Base-by-base conservation (phyloP, 2,113 vertebrate genomes). In the Mola mola region DNA sequence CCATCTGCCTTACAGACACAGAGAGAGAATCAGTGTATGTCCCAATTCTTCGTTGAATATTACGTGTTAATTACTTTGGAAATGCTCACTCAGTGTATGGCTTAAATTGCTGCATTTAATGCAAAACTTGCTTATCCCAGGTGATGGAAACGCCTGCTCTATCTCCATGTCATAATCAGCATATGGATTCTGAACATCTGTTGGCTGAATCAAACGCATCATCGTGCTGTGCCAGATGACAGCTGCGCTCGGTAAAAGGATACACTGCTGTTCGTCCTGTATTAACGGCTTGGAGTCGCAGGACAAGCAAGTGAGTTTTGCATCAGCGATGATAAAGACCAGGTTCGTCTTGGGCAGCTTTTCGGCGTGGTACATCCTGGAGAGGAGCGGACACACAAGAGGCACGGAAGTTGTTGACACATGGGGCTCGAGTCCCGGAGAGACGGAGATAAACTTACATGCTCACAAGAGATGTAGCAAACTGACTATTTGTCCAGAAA, bases 341-440 rank as follows among this genome's bases (percentile, higher is more conserved):
- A 98, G 90, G 87, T 98, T 98, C 44, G 96, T 98, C 65, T 95
- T 94, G 79, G 92, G 92, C 83, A 98, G 92, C 80, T 96, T 98
- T 88, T 98, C 95, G 38, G 93, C 95, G 25, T 94, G 92, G 85
- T 94, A 98, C 74, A 94, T 92, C 87, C 96, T 98, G 82, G 13
- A 88, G 78, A 86, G 69, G 26, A 67, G 56, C 62, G 63, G 22
- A 67, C 37, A 56, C 63, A 63, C 47, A 43, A 40, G 59, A 82
- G 68, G 83, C 8, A 37, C 48, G 72, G 41, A 36, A 34, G 61
- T 73, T 73, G 76, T 72, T 78, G 61, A 78, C 64, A 72, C 31
- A 1, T 53, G n/a, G 17, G 75, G 72, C 59, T 21, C 1, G 16
- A 29, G 44, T 72, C 69, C 78, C 81, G 69, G 64, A 84, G 79